These are phyloP conservation scores for Esox lucius DNA, from an alignment of 2,797 vertebrate genomes.

Conservation along the genomic window DNA sequence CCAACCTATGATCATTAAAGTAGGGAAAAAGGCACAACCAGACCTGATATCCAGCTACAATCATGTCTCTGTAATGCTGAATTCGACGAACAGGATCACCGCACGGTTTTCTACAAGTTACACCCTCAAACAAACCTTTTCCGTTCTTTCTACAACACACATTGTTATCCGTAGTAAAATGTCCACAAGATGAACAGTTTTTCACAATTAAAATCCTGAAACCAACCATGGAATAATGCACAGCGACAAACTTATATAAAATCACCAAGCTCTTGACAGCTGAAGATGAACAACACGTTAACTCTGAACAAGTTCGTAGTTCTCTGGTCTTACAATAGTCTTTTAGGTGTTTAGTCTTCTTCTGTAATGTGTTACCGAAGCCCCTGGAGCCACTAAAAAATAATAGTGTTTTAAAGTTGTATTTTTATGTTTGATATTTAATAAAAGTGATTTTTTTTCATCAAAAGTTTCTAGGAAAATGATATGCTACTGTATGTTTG, in stretches of 20 bases:
- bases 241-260: not conserved
- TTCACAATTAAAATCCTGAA: not conserved
- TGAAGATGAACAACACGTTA: constrained; percentile 11
- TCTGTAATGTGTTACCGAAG: not conserved
- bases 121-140: not conserved
- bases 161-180: constrained; percentile 18
- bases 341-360: not conserved
- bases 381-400: not conserved
- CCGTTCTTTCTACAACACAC: not conserved
- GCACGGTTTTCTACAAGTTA: not conserved
- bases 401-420: not conserved
- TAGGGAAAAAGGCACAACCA: not conserved
- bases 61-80: not conserved
- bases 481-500: constrained; percentile 5
- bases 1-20: not conserved
- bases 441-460: constrained; percentile 8
- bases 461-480: constrained; percentile 18
- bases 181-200: not conserved
- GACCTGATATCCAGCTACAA: not conserved
- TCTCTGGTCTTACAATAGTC: not conserved
- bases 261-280: constrained; percentile 3
- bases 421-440: constrained; percentile 8
- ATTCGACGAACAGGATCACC: not conserved
- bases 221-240: not conserved
- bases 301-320: not conserved